Percentiles rank a stretch among this genome's conserved stretches.
Evolutionary conservation across 2,888 invertebrate species (phyloP).

Genomic region (Agrotis ipsilon): DNA sequence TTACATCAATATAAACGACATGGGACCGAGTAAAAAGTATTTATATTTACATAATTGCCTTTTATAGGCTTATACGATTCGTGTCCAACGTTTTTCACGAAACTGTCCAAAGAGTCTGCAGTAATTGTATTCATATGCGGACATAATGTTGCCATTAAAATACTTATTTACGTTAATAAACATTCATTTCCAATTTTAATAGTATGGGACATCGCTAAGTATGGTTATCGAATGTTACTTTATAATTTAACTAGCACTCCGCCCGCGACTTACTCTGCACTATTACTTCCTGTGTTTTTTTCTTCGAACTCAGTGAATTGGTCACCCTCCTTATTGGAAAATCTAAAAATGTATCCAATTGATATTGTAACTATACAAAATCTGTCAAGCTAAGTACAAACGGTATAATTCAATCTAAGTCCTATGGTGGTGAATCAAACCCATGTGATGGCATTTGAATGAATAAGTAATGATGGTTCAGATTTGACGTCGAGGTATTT

Average conservation of each 20-base stretch:
- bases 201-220: conserved; percentile 33
- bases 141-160: conserved; percentile 42
- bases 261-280: too few species aligned
- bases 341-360: too few species aligned
- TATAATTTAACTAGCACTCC: too few species aligned
- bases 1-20: conserved; percentile 62
- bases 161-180: conserved; percentile 67
- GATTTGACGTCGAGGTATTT: conserved; percentile 88
- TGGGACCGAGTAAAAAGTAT: conserved; percentile 58
- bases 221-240: conserved; percentile 21
- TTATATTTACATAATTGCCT: conserved; percentile 65
- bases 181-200: conserved; percentile 53
- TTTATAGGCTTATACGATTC: conserved; percentile 51
- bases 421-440: conserved; percentile 30
- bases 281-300: too few species aligned
- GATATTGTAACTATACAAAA: too few species aligned
- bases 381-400: too few species aligned
- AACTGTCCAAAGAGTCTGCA: conserved; percentile 8
- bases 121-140: conserved; percentile 37
- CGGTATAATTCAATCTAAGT: not conserved
- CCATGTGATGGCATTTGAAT: conserved; percentile 84
- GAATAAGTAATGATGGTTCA: conserved; percentile 83
- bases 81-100: conserved; percentile 35
- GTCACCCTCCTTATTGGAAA: too few species aligned
- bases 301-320: too few species aligned